Conservation (phyloP, 2,888 invertebrate species). For the Clistopyga incitator region DNA sequence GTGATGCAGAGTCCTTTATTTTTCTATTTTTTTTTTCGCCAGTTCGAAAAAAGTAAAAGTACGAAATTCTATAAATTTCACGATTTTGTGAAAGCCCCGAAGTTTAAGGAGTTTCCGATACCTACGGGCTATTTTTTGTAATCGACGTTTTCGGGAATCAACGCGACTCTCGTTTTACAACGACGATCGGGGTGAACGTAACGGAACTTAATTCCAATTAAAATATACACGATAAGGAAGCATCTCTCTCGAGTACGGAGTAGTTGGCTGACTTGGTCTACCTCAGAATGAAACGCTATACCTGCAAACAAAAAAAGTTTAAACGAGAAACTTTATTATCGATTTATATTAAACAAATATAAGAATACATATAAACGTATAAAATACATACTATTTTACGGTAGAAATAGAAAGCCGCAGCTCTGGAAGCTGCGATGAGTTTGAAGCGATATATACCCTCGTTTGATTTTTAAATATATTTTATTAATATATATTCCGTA, state of each 20-base stretch:
- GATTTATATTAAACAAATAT: slow-evolving; percentile 69
- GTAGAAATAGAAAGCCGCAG: slow-evolving; percentile 67
- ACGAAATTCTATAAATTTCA: slow-evolving; percentile 2
- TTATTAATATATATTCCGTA: slow-evolving; percentile 73
- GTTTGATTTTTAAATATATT: slow-evolving; percentile 76
- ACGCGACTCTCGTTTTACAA: slow-evolving; percentile 35
- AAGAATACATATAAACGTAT: slow-evolving; percentile 62
- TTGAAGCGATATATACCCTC: slow-evolving; percentile 59
- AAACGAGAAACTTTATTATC: slow-evolving; percentile 72
- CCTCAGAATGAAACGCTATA: slow-evolving; percentile 81
- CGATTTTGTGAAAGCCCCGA: not conserved
- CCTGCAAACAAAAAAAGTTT: slow-evolving; percentile 76
- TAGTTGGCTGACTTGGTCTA: slow-evolving; percentile 79
- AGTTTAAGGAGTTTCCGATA: slow-evolving; percentile 48
- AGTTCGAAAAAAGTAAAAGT: slow-evolving; percentile 7
- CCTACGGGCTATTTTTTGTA: slow-evolving; percentile 40
- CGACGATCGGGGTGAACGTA: slow-evolving; percentile 40
- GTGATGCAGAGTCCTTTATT: slow-evolving; percentile 67
- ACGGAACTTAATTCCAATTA: slow-evolving; percentile 43
- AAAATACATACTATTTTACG: slow-evolving; percentile 67
- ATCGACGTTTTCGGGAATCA: slow-evolving; percentile 14
- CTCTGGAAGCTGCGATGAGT: slow-evolving; percentile 72
- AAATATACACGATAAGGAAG: slow-evolving; percentile 43
- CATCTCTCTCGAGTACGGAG: slow-evolving; percentile 66
- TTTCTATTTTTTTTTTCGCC: slow-evolving; percentile 30